A percentile compares a stretch with the other conserved stretches of the same genome.
These are phyloP conservation scores for Cinclus mexicanus DNA, from an alignment of 2,113 vertebrate species.

Conservation along the genomic window DNA sequence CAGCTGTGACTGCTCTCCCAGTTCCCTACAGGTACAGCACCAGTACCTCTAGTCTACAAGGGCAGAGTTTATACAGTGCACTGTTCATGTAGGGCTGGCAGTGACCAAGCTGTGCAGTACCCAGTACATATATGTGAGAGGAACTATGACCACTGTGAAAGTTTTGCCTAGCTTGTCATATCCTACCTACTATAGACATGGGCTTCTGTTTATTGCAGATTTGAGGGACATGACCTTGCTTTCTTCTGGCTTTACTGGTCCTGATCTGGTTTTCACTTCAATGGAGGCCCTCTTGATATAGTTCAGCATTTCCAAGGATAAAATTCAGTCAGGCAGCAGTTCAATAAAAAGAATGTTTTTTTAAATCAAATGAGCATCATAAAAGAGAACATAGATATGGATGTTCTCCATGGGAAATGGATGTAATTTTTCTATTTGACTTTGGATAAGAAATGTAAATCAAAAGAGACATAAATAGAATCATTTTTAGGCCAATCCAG, in stretches of 20 bases:
- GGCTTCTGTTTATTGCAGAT: not conserved
- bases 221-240: not conserved
- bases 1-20: not conserved
- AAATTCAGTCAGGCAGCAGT: not conserved
- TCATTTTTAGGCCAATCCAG: not conserved
- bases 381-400: not conserved
- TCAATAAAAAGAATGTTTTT: not conserved
- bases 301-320: not conserved
- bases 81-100: not conserved
- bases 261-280: not conserved
- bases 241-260: not conserved
- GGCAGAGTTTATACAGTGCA: not conserved
- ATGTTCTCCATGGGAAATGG: not conserved
- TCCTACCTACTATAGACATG: not conserved
- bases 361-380: not conserved
- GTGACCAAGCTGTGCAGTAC: not conserved
- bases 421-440: not conserved
- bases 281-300: not conserved
- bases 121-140: not conserved
- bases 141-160: not conserved
- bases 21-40: not conserved
- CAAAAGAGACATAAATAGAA: not conserved
- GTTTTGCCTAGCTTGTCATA: not conserved
- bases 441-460: not conserved
- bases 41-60: not conserved